A percentile compares a stretch with the other conserved stretches of the same genome.
Conservation (phyloP, 2,888 invertebrate genomes). For the Orchesella flavescens region DNA sequence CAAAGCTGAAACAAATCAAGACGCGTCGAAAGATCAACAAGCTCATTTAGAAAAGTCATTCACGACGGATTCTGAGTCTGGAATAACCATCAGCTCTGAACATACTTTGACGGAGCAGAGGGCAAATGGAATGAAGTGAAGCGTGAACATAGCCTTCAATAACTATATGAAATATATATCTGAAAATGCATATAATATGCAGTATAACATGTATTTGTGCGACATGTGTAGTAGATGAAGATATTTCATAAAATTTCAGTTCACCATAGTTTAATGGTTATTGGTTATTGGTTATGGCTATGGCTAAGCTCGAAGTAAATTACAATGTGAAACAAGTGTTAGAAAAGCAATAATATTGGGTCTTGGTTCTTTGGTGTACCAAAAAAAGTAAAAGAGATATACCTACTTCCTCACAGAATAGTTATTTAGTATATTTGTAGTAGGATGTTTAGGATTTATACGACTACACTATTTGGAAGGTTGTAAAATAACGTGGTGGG, state of each 20-base stretch:
- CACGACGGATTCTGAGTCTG: constrained; percentile 59
- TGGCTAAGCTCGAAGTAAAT: too few species aligned
- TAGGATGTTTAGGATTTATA: too few species aligned
- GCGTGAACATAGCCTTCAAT: constrained; percentile 33
- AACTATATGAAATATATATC: background rate
- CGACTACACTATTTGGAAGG: too few species aligned
- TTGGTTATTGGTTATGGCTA: too few species aligned
- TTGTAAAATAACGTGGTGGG: background rate
- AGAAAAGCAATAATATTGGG: constrained; percentile 36
- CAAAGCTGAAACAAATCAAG: constrained; percentile 42
- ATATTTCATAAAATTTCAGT: background rate
- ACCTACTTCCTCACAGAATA: too few species aligned
- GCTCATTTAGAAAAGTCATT: constrained; percentile 55
- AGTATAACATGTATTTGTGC: background rate
- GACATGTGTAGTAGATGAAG: too few species aligned
- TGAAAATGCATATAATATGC: background rate
- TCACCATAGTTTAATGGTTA: too few species aligned
- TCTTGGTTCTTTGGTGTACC: background rate
- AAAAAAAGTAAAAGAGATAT: too few species aligned
- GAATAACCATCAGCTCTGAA: constrained; percentile 59
- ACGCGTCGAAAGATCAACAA: constrained; percentile 56
- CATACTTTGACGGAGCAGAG: constrained; percentile 54
- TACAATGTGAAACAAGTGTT: constrained; percentile 49
- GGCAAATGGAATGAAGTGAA: constrained; percentile 33
- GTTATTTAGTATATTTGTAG: too few species aligned